These are phyloP conservation scores for Tenualosa ilisha DNA, from an alignment of 2,797 vertebrate species.

Conservation along the genomic window DNA sequence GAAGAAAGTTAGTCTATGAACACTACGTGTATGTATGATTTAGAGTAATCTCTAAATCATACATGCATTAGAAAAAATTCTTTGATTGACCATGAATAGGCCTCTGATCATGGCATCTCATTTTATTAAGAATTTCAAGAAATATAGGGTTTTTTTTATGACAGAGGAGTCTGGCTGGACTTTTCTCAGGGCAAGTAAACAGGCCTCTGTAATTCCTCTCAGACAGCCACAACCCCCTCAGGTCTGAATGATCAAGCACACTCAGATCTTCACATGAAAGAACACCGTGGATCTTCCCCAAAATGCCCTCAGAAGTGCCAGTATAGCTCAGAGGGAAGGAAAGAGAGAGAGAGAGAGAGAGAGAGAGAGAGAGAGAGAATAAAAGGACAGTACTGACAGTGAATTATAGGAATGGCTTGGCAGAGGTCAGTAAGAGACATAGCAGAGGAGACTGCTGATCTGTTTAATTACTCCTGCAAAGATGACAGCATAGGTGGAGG, in stretches of 20 bases:
- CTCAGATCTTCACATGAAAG: conserved; percentile 77
- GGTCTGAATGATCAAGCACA: conserved; percentile 70
- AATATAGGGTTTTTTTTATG: neutral
- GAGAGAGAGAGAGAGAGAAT: neutral
- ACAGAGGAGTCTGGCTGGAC: neutral
- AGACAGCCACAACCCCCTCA: conserved; percentile 57
- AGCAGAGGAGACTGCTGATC: neutral
- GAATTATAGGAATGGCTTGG: neutral
- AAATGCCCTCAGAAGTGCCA: conserved; percentile 66
- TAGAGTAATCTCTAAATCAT: too few species aligned
- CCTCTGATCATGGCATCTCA: neutral
- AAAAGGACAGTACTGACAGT: neutral
- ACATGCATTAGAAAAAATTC: neutral
- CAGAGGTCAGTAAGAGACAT: neutral
- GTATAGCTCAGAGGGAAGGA: conserved; percentile 56
- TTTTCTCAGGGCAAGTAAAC: conserved; percentile 60
- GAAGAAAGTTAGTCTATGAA: too few species aligned
- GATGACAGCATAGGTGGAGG: neutral
- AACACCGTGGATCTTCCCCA: conserved; percentile 61
- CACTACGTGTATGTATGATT: too few species aligned
- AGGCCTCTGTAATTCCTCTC: conserved; percentile 41
- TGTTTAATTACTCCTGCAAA: conserved; percentile 4
- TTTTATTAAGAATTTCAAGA: neutral
- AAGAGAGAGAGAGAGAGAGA: conserved; percentile 15
- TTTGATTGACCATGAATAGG: neutral